phyloP scores from a whole-genome alignment of 23 tunicate species.

The Phallusia fumigata region DNA sequence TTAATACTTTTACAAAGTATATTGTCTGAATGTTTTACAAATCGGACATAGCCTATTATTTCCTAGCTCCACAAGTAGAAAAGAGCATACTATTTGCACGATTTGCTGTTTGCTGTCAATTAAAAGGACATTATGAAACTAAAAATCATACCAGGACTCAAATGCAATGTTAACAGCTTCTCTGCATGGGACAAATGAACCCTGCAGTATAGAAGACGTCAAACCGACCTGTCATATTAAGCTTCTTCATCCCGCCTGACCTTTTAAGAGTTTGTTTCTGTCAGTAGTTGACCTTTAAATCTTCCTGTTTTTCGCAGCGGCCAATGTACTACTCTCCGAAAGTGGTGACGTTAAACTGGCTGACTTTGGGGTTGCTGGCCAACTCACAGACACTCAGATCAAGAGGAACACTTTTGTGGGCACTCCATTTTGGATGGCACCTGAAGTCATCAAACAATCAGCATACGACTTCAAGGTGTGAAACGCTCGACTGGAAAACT shows the following conservation, averaged over 20 bases:
- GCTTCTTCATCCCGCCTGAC: background rate
- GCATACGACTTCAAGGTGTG: conserved; percentile 94
- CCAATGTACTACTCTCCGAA: conserved; percentile 90
- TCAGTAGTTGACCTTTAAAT: background rate
- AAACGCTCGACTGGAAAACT: background rate
- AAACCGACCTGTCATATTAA: background rate
- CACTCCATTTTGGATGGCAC: conserved; percentile 99
- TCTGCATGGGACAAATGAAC: no score
- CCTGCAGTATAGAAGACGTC: no score
- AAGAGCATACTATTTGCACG: no score
- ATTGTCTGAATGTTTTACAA: no score
- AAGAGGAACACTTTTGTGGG: conserved; percentile 97
- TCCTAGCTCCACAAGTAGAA: no score
- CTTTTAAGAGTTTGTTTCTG: background rate
- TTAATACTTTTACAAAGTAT: no score
- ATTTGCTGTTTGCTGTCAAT: no score
- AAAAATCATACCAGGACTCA: no score
- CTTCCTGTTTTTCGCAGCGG: conserved; percentile 36
- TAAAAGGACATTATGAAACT: no score
- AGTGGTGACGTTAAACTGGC: conserved; percentile 96
- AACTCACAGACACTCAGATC: conserved; percentile 93
- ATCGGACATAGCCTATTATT: no score
- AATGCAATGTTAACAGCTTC: no score
- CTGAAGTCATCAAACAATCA: conserved; percentile 97
- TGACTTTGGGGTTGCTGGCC: conserved; percentile 98